Percentiles rank a stretch among this genome's conserved stretches.
Conservation (phyloP, 1,140 invertebrate genomes). For the Trichonephila inaurata region DNA sequence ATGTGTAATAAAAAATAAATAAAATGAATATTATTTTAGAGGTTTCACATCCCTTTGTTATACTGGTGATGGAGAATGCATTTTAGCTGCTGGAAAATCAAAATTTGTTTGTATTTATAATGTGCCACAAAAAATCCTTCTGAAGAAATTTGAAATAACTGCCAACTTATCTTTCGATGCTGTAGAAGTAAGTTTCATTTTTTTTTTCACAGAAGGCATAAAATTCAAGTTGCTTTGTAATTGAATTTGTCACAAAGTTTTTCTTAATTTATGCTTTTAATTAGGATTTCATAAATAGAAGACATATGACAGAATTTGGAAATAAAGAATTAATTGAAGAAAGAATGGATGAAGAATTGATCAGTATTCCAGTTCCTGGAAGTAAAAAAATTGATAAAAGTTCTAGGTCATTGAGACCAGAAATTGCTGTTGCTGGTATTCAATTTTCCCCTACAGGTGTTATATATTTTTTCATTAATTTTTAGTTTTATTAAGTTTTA, state of each 20-base stretch:
- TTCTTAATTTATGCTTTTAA: too few relatives aligned
- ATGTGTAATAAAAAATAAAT: too few relatives aligned
- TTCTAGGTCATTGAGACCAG: slow-evolving; percentile 90
- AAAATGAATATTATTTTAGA: slow-evolving; percentile 83
- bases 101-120: slow-evolving; percentile 98
- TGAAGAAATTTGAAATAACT: slow-evolving; percentile 97
- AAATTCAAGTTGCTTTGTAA: too few relatives aligned
- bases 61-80: slow-evolving; percentile 92
- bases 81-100: slow-evolving; percentile 94
- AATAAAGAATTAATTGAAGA: slow-evolving; percentile 92
- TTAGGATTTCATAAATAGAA: slow-evolving; percentile 93
- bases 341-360: slow-evolving; percentile 85
- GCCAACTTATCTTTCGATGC: slow-evolving; percentile 96
- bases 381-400: slow-evolving; percentile 94
- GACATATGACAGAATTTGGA: slow-evolving; percentile 95
- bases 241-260: too few relatives aligned
- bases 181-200: slow-evolving; percentile 87
- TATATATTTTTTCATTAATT: slow-evolving; percentile 1
- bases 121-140: slow-evolving; percentile 86
- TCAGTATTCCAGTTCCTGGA: slow-evolving; percentile 91
- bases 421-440: slow-evolving; percentile 91
- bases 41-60: slow-evolving; percentile 94
- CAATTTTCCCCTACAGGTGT: slow-evolving; percentile 95
- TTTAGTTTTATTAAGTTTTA: neutral
- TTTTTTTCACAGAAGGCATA: neutral